Base-by-base conservation (phyloP, 64 coral and sea anemone species). In the Dendronephthya gigantea region DNA sequence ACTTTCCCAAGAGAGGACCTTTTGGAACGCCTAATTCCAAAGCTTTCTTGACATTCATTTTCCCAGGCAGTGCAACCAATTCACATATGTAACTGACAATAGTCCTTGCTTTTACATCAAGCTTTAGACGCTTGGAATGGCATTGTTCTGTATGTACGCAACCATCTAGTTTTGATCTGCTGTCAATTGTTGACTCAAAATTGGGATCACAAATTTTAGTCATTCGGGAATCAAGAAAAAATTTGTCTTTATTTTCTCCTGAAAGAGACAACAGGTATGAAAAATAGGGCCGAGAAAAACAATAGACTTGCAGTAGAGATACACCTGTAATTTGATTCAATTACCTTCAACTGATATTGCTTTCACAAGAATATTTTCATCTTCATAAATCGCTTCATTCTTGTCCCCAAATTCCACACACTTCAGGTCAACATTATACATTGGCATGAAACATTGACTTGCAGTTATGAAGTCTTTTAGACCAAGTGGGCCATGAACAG, bases 321-420 rank as follows among this genome's bases (percentile, higher is more conserved):
- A n/a, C n/a, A n/a, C n/a, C n/a, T n/a, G n/a, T n/a, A n/a, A n/a
- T n/a, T n/a, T n/a, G n/a, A 23, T 23, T 9, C 0, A 82, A 30
- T 27, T 65, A 93, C 95, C 88, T 90, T 88, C 49, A 48, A 93
- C 34, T 45, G 91, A 29, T 31, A 93, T 87, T n/a, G 95, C 92
- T 62, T 39, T 87, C 52, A 98, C 89, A 16, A 82, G 90, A 40
- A 98, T 55, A 84, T 98, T 98, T 47, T 98, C 95, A 91, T 98
- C 95, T 85, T 91, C 51, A 55, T 74, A 98, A 45, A 68, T 83
- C 28, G 89, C 70, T 32, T 55, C 84, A 28, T 89, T 84, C 39
- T 45, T 34, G 70, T 82, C 79, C 19, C 47, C 85, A 84, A 82
- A 97, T 38, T 58, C 87, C 39, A 79, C 36, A 68, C 92, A 97